Conservation (phyloP, 2,113 vertebrate genomes). For the Sus scrofa region T2T-Sscrofa CM000818.6:20213501-20214000, state of each 20-base stretch:
- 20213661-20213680: background rate
- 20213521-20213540: background rate
- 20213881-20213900: background rate
- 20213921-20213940: background rate
- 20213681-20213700: background rate
- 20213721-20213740: background rate
- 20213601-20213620: background rate
- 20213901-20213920: rapidly evolving
- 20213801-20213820: background rate
- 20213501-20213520: conserved; percentile 11
- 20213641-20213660: background rate
- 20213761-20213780: background rate
- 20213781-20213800: background rate
- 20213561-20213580: background rate
- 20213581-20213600: background rate
- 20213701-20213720: background rate
- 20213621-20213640: background rate
- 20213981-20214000: background rate
- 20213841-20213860: background rate
- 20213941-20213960: background rate
- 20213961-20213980: background rate
- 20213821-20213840: background rate
- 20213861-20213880: background rate
- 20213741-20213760: background rate
- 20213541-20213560: background rate